phyloP scores from a whole-genome alignment of 2,797 vertebrate genomes.

The Perodicticus potto region DNA sequence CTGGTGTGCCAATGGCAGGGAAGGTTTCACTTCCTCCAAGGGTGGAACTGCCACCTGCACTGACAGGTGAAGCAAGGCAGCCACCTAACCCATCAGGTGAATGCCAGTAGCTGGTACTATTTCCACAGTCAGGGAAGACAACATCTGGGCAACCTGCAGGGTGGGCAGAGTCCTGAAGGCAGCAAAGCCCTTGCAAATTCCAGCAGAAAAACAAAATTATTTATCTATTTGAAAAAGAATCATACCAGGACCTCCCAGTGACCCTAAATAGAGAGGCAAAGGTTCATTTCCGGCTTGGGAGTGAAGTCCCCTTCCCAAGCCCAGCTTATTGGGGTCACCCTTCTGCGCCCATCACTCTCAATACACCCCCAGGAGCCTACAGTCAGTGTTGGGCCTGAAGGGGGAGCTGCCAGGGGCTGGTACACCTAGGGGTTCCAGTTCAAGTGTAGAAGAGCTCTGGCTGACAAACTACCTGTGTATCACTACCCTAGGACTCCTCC shows the following conservation, averaged over 20 bases:
- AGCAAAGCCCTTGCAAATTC: neutral
- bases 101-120: neutral
- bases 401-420: neutral
- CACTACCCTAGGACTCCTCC: no score
- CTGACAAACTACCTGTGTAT: neutral
- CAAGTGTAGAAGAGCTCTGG: neutral
- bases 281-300: neutral
- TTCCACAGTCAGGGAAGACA: neutral
- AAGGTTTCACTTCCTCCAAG: accelerated
- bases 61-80: neutral
- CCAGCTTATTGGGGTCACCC: neutral
- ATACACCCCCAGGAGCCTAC: neutral
- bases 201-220: neutral
- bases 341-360: accelerated
- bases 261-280: neutral
- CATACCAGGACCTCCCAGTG: neutral
- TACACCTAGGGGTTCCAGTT: neutral
- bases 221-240: neutral
- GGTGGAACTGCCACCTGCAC: neutral
- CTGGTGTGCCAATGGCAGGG: neutral
- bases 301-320: neutral
- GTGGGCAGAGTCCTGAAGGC: neutral
- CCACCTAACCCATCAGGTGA: neutral
- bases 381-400: neutral
- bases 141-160: neutral